Base-by-base conservation (phyloP, 2,797 vertebrate genomes). In the Microctenopoma steveboyesi region DNA sequence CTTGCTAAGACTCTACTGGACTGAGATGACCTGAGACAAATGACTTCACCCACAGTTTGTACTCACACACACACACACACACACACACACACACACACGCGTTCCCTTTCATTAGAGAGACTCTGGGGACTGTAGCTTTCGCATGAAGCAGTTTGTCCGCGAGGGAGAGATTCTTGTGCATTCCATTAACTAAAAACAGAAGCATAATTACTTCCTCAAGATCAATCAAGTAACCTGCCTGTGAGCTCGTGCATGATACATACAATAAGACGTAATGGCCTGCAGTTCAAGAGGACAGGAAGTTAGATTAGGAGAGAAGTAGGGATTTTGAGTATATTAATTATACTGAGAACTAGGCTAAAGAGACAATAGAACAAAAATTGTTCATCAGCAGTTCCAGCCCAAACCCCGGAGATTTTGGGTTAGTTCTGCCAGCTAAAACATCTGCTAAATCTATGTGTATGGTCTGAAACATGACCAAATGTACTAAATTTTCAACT, bases 361-460 rank as follows among this genome's bases (percentile, higher is more conserved):
- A 80, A 59, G 69, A 85, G 72, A 89, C 81, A 88, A 88, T 56
- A 69, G 60, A 63, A 58, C 30, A 74, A 78, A 83, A 85, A 81
- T 53, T 76, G 71, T 79, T 75, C 16, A 80, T 91, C 89, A 90
- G 88, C 88, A 81, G 52, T 83, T 90, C 61, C 64, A 73, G 56
- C 72, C 63, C 60, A 68, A 63, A 67, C 86, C 74, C 82, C 61
- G 52, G 88, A 88, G 85, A 85, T 76, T 72, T 58, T 4, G 4
- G 66, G 64, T 43, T 72, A 64, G 70, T 81, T 81, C 78, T 72
- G 81, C 82, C 78, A 84, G 83, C 57, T 79, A 74, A 77, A 86
- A 84, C 86, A 88, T 91, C 89, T 86, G 88, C 72, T 78, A 76
- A 80, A 85, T 85, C 71, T 74, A 80, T 75, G 73, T 87, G 57